Base-by-base conservation (phyloP, 2,888 invertebrate species). In the Philopedon plagiatum region DNA sequence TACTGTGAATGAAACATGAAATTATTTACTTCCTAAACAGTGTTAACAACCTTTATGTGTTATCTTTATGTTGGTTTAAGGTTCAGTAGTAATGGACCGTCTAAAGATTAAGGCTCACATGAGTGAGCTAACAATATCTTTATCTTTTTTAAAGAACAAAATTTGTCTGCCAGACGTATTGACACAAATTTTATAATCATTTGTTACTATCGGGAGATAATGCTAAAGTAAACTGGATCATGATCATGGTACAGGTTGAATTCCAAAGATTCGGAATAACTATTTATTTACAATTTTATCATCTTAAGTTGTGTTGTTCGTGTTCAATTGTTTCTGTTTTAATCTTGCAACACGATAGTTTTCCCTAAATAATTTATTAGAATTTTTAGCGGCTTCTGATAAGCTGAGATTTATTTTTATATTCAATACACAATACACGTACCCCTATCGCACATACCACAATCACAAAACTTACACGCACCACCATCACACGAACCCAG, bases 61-160 rank as follows among this genome's bases (percentile, higher is more conserved):
- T 49, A 49, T 49, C 49, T 7, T 26, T 49, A 49, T 49, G 23
- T 49, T 49, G 26, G 49, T n/a, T 19, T 23, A 23, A 49, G n/a
- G 46, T 46, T 46, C 46, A 46, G 3, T 15, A 5, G 15, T 15
- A 39, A 13, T 15, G 39, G 13, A 46, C 46, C 9, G 11, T 46
- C 5, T 49, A 23, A 23, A 49, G 49, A 49, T 49, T 23, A 23
- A 23, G 23, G 49, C 23, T 49, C 23, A 41, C 41, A 7, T 15
- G 5, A 15, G 13, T 13, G n/a, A 41, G 32, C 32, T 2, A 5
- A 1, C 11, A 1, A 34, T n/a, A n/a, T n/a, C n/a, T n/a, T n/a
- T n/a, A n/a, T n/a, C n/a, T n/a, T n/a, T n/a, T n/a, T n/a, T n/a
- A n/a, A n/a, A n/a, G n/a, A n/a, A n/a, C n/a, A n/a, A n/a, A n/a